Conservation (phyloP, 2,113 vertebrate genomes). For the Archilochus colubris region DNA sequence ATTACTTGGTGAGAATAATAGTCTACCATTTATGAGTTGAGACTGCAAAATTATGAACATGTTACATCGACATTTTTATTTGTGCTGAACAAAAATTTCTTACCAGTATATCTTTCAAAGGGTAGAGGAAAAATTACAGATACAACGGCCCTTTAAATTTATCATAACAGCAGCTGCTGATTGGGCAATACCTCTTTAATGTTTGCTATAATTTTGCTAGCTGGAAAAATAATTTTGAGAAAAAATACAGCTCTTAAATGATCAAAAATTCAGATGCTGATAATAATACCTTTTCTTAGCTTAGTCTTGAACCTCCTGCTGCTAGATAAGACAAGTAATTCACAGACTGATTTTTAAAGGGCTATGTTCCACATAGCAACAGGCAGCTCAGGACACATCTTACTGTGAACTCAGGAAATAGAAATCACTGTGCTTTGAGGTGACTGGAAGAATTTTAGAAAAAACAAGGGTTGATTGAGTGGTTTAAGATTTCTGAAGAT, state of each 20-base stretch:
- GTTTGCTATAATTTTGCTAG: neutral
- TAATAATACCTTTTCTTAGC: neutral
- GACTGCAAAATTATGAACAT: neutral
- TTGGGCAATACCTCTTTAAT: neutral
- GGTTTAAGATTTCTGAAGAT: neutral
- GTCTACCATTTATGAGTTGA: neutral
- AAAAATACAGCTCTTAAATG: neutral
- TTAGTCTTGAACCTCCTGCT: neutral
- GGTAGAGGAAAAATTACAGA: neutral
- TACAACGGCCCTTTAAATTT: neutral
- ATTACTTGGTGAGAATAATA: neutral
- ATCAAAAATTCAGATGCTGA: neutral
- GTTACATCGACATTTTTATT: neutral
- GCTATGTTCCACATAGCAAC: neutral
- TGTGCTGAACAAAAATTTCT: neutral
- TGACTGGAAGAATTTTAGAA: neutral
- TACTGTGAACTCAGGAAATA: neutral
- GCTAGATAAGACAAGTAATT: neutral
- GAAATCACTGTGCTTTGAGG: neutral
- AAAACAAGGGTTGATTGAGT: neutral
- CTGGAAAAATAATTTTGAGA: neutral
- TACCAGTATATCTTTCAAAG: neutral
- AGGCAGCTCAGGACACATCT: neutral
- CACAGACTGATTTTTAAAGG: neutral
- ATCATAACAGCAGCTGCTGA: neutral